These are phyloP conservation scores for Synanthedon formicaeformis DNA, from an alignment of 2,888 invertebrate species.

Conservation along the genomic window DNA sequence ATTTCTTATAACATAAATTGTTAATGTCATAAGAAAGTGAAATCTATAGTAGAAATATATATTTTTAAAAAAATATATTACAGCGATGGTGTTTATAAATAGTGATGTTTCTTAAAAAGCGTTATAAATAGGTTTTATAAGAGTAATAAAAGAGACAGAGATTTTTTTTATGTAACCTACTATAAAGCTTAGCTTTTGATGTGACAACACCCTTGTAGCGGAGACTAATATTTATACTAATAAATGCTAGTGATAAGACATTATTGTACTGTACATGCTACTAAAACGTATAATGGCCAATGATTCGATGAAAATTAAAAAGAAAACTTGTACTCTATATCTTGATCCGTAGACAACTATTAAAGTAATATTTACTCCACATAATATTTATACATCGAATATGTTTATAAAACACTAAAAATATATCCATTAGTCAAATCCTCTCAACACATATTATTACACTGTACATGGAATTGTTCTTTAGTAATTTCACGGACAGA, in stretches of 20 bases:
- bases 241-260: conserved; percentile 54
- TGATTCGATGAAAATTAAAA: conserved; percentile 15
- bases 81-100: no score
- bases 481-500: conserved; percentile 16
- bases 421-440: conserved; percentile 27
- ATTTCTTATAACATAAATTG: no score
- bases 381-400: conserved; percentile 58
- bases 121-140: no score
- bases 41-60: no score
- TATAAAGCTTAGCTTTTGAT: no score
- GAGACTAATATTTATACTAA: conserved; percentile 28
- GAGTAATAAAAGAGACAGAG: no score
- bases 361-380: conserved; percentile 50
- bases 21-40: no score
- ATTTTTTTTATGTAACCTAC: no score
- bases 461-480: conserved; percentile 34
- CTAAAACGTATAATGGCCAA: conserved; percentile 25
- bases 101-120: no score
- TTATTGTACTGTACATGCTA: conserved; percentile 45
- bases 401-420: conserved; percentile 40
- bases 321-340: conserved; percentile 24
- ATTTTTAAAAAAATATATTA: no score
- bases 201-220: no score
- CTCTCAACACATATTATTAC: conserved; percentile 30
- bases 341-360: conserved; percentile 50